Percentiles rank a stretch among this genome's conserved stretches.
phyloP scores from a whole-genome alignment of 2,113 vertebrate genomes.

The Tretioscincus oriximinensis region DNA sequence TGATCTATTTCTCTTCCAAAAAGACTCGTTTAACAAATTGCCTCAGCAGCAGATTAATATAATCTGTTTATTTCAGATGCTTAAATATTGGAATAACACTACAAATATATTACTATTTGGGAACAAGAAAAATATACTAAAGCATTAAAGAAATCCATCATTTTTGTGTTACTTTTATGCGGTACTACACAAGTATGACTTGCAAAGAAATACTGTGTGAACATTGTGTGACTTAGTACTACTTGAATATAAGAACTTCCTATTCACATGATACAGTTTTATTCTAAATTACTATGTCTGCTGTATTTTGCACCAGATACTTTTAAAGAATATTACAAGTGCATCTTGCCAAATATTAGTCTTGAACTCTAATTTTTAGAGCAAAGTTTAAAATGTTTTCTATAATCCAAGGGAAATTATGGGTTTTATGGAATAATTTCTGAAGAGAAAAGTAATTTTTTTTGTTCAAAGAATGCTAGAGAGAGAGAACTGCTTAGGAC shows the following conservation, averaged over 20 bases:
- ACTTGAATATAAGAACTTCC: background rate
- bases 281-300: too few species aligned
- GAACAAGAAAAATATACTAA: background rate
- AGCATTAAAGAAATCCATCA: background rate
- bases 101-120: background rate
- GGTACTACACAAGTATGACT: background rate
- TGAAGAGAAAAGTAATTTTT: too few species aligned
- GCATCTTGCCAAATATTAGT: too few species aligned
- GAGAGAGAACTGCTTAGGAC: too few species aligned
- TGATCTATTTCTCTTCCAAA: conserved; percentile 21
- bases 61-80: background rate
- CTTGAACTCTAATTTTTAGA: too few species aligned
- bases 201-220: background rate
- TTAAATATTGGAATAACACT: background rate
- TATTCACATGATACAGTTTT: too few species aligned
- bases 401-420: too few species aligned
- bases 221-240: background rate
- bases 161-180: background rate
- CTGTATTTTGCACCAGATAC: too few species aligned
- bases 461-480: too few species aligned
- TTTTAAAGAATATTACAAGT: background rate
- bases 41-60: too few species aligned
- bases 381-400: too few species aligned
- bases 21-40: conserved; percentile 43
- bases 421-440: too few species aligned